Percentiles rank a stretch among this genome's conserved stretches.
phyloP scores from a whole-genome alignment of 92 coral and sea anemone species.

The Porites divaricata region DNA sequence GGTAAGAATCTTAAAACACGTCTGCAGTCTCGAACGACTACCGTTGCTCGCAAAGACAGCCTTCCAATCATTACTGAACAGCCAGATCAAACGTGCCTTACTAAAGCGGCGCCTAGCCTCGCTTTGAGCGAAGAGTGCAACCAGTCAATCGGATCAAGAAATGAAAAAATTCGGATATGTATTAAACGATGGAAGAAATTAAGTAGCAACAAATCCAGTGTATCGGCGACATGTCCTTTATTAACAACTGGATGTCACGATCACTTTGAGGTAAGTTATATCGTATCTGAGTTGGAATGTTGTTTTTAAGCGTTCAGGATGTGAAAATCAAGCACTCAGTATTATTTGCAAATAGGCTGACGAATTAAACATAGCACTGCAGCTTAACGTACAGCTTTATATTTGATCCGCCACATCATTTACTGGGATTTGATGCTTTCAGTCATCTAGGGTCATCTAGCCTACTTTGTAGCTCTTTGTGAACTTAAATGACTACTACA shows the following conservation, averaged over 20 bases:
- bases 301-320: not conserved
- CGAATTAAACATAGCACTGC: too few species aligned
- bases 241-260: not conserved
- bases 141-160: constrained; percentile 2
- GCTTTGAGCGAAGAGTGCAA: constrained; percentile 13
- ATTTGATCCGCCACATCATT: too few species aligned
- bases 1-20: constrained; percentile 21
- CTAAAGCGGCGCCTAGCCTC: not conserved
- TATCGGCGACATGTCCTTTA: not conserved
- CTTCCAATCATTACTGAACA: constrained; percentile 33
- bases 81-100: not conserved
- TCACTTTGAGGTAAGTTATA: constrained; percentile 37
- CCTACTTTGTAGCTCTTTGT: too few species aligned
- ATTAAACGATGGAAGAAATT: constrained; percentile 33
- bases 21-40: constrained; percentile 15
- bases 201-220: constrained; percentile 8
- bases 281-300: not conserved
- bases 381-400: too few species aligned
- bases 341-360: too few species aligned
- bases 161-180: constrained; percentile 18
- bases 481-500: too few species aligned
- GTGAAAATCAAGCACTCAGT: not conserved
- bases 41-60: constrained; percentile 5
- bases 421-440: too few species aligned
- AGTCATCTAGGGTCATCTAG: too few species aligned